phyloP scores from a whole-genome alignment of 2,797 vertebrate species.

The Gila robusta region DNA sequence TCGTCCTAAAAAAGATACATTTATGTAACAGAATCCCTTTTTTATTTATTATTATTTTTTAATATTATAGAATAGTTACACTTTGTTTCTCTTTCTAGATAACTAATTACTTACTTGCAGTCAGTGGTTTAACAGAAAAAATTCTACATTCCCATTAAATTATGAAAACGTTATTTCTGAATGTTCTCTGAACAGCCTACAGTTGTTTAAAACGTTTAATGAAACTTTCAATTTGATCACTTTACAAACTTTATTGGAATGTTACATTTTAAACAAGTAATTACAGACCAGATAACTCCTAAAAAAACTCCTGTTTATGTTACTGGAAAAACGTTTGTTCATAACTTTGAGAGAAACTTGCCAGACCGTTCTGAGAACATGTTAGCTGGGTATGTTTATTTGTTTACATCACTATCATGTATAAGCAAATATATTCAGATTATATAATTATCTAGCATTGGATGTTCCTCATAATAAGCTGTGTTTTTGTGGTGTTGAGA shows the following conservation, averaged over 20 bases:
- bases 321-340: background rate
- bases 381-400: background rate
- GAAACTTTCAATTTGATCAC: background rate
- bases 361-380: too few species aligned
- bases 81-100: too few species aligned
- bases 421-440: too few species aligned
- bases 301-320: background rate
- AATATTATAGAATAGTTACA: background rate
- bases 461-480: background rate
- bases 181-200: too few species aligned
- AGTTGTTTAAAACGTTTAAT: too few species aligned
- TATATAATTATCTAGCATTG: background rate
- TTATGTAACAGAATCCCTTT: too few species aligned
- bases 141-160: background rate
- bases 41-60: too few species aligned
- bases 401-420: background rate
- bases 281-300: background rate
- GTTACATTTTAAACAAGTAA: too few species aligned
- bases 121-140: background rate
- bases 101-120: too few species aligned
- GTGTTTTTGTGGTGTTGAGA: background rate
- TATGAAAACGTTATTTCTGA: background rate
- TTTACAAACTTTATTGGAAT: background rate
- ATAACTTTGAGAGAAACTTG: background rate
- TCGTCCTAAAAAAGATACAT: background rate